These are phyloP conservation scores for Metopolophium dirhodum DNA, from an alignment of 1,140 invertebrate species.

Conservation along the genomic window DNA sequence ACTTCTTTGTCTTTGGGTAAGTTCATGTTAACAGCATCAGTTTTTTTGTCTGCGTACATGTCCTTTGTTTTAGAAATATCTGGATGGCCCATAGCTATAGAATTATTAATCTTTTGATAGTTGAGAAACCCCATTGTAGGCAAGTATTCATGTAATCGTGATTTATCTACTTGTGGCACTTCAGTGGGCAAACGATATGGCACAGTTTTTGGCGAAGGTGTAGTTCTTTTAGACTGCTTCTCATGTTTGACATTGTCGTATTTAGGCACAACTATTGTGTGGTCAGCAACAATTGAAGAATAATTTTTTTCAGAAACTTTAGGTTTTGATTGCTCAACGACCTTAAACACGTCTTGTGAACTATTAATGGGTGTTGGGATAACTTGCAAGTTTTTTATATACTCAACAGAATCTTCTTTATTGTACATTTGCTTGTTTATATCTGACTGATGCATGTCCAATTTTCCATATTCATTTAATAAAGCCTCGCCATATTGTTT, in stretches of 20 bases:
- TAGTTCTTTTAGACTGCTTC: slow-evolving; percentile 51
- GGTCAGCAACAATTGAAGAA: not conserved
- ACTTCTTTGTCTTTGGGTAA: slow-evolving; percentile 42
- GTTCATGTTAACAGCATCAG: slow-evolving; percentile 24
- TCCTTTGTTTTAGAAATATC: slow-evolving; percentile 18
- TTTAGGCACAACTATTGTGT: slow-evolving; percentile 27
- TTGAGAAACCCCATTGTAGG: slow-evolving; percentile 43
- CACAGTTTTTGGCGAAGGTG: slow-evolving; percentile 43
- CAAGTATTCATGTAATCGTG: slow-evolving; percentile 44
- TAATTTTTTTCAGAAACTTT: slow-evolving; percentile 41
- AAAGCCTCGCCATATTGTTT: slow-evolving; percentile 20
- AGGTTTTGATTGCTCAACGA: not conserved
- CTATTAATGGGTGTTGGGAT: not conserved
- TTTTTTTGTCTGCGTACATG: slow-evolving; percentile 36
- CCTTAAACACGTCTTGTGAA: slow-evolving; percentile 20
- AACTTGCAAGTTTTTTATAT: not conserved
- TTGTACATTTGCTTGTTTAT: slow-evolving; percentile 35
- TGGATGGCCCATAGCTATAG: slow-evolving; percentile 6
- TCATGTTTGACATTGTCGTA: slow-evolving; percentile 27
- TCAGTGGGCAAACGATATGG: slow-evolving; percentile 39
- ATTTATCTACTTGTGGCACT: slow-evolving; percentile 29
- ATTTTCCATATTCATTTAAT: slow-evolving; percentile 43
- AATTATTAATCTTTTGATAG: slow-evolving; percentile 50
- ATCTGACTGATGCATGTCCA: slow-evolving; percentile 31
- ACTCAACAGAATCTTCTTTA: slow-evolving; percentile 30